A percentile compares a stretch with the other conserved stretches of the same genome.
Evolutionary conservation across 2,797 vertebrate genomes (phyloP).

Genomic region (Babyrousa celebensis): DNA sequence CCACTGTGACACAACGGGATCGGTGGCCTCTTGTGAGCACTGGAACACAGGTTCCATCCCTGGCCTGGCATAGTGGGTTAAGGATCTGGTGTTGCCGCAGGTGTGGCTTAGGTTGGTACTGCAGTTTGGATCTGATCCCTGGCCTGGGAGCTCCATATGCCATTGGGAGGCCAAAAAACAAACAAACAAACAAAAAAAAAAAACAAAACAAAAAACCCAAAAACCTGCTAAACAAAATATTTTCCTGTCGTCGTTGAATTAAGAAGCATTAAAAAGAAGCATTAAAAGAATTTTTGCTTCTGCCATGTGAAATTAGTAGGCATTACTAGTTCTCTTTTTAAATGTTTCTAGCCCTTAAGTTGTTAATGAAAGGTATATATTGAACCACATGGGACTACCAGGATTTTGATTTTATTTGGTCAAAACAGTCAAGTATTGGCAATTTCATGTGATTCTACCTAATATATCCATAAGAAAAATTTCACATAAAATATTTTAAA

Average conservation of each 20-base stretch:
- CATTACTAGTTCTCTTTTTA: background rate
- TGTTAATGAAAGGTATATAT: background rate
- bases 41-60: too few relatives aligned
- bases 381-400: background rate
- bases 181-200: too few relatives aligned
- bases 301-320: background rate
- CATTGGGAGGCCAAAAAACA: too few relatives aligned
- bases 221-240: background rate
- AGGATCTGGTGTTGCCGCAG: too few relatives aligned
- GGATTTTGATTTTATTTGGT: background rate
- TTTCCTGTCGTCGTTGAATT: conserved; percentile 50
- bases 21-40: too few relatives aligned
- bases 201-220: too few relatives aligned
- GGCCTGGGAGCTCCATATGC: too few relatives aligned
- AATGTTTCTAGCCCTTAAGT: background rate
- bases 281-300: conserved; percentile 2
- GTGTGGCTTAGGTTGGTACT: too few relatives aligned
- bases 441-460: conserved; percentile 28
- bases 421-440: background rate
- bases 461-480: conserved; percentile 1
- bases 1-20: too few relatives aligned
- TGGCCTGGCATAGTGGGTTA: too few relatives aligned
- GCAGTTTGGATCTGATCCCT: too few relatives aligned
- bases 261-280: background rate
- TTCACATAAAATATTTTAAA: background rate